Conservation (phyloP, 2,888 invertebrate genomes). For the Spisula solida region DNA sequence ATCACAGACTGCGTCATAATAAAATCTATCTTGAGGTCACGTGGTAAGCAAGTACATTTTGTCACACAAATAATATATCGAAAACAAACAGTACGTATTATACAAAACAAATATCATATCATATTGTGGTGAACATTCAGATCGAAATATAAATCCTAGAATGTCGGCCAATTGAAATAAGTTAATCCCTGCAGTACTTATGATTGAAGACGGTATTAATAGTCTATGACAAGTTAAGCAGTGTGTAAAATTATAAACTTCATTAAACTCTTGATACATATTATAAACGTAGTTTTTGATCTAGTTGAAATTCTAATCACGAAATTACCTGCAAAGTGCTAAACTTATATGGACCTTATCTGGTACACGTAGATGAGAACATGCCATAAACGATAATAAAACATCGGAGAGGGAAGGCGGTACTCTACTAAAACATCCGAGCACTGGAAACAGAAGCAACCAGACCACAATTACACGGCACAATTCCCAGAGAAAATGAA, state of each 20-base stretch:
- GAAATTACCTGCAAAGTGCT: not conserved
- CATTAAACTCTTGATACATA: not conserved
- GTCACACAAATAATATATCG: too few relatives aligned
- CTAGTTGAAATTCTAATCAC: not conserved
- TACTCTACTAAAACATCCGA: too few relatives aligned
- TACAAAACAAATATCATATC: too few relatives aligned
- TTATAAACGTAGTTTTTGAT: not conserved
- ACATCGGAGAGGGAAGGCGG: too few relatives aligned
- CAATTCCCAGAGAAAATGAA: too few relatives aligned
- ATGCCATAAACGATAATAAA: too few relatives aligned
- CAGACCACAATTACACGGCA: too few relatives aligned
- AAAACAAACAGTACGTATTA: too few relatives aligned
- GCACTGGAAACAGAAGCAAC: too few relatives aligned
- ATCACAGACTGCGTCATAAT: too few relatives aligned
- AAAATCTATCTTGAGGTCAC: too few relatives aligned
- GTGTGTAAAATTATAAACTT: not conserved
- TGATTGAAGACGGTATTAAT: not conserved
- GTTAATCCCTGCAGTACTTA: not conserved
- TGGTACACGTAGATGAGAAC: not conserved
- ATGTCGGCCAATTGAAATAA: not conserved
- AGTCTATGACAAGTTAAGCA: conserved; percentile 6
- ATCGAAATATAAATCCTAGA: not conserved
- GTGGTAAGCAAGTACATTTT: too few relatives aligned
- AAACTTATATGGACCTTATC: not conserved
- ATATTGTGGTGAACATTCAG: not conserved